Conservation (phyloP, 2,888 invertebrate genomes). For the Apamea crenata region DNA sequence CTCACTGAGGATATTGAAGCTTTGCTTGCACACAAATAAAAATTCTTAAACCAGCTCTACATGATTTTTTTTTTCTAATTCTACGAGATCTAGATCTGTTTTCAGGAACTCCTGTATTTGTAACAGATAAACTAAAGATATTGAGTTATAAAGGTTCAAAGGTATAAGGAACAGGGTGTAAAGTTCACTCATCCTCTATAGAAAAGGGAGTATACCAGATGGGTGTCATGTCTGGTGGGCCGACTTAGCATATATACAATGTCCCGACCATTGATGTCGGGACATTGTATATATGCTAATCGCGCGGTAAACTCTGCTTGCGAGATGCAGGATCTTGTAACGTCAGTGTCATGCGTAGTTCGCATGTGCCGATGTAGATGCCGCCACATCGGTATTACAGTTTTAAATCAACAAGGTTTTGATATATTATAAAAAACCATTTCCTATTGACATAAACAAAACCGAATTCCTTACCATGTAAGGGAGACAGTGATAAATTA, state of each 20-base stretch:
- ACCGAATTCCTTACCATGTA: conserved; percentile 22
- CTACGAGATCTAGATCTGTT: too few species aligned
- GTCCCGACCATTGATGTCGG: too few species aligned
- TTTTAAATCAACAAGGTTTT: neutral
- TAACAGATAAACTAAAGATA: neutral
- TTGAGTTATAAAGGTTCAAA: neutral
- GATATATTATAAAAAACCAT: neutral
- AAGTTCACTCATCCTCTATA: too few species aligned
- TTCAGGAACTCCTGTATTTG: neutral
- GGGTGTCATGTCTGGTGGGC: too few species aligned
- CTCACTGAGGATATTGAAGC: neutral
- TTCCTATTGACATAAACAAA: conserved; percentile 26
- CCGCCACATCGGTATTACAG: neutral
- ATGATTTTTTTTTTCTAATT: too few species aligned
- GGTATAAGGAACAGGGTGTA: too few species aligned
- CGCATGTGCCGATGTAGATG: neutral
- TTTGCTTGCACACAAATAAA: neutral
- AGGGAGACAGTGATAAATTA: conserved; percentile 37
- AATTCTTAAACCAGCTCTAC: neutral
- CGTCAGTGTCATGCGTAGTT: neutral
- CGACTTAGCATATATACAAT: too few species aligned
- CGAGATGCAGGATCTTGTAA: neutral
- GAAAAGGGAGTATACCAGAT: too few species aligned
- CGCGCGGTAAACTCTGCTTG: too few species aligned
- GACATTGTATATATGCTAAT: too few species aligned